A percentile compares a stretch with the other conserved stretches of the same genome.
These are phyloP conservation scores for Xylota segnis DNA, from an alignment of 2,888 invertebrate genomes.

Conservation along the genomic window DNA sequence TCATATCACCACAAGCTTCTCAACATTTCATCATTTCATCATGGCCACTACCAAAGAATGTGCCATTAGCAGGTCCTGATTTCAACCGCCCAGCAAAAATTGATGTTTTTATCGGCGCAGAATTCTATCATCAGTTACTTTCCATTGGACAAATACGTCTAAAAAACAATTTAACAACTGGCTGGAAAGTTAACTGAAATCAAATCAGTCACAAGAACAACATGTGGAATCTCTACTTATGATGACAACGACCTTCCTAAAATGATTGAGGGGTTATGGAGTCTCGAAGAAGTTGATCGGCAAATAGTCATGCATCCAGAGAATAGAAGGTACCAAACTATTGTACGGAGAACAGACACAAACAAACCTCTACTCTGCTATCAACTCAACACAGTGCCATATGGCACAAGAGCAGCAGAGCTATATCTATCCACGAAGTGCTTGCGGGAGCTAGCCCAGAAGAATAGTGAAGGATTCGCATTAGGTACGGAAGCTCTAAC, in stretches of 20 bases:
- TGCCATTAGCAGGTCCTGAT: not conserved
- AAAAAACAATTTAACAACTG: not conserved
- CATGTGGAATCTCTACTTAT: slow-evolving; percentile 2
- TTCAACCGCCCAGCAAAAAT: slow-evolving; percentile 40
- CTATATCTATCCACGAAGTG: not conserved
- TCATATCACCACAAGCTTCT: not conserved
- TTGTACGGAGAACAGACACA: no score
- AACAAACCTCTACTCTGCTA: no score
- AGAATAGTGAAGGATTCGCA: no score
- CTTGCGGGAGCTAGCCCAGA: not conserved
- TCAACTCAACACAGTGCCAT: no score
- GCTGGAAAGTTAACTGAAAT: not conserved
- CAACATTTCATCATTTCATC: slow-evolving; percentile 13
- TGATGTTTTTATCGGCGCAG: slow-evolving; percentile 45
- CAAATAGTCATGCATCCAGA: no score
- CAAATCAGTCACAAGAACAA: not conserved
- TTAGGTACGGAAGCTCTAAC: not conserved
- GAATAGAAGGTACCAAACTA: no score
- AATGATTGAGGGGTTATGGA: slow-evolving; percentile 9
- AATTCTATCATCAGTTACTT: slow-evolving; percentile 37
- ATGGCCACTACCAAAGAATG: not conserved
- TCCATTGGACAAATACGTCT: not conserved
- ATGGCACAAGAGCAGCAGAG: no score
- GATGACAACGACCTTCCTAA: not conserved
- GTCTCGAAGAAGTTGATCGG: slow-evolving; percentile 13